Evolutionary conservation across 2,113 vertebrate species (phyloP).

Genomic region (Nansenia antarctica): DNA sequence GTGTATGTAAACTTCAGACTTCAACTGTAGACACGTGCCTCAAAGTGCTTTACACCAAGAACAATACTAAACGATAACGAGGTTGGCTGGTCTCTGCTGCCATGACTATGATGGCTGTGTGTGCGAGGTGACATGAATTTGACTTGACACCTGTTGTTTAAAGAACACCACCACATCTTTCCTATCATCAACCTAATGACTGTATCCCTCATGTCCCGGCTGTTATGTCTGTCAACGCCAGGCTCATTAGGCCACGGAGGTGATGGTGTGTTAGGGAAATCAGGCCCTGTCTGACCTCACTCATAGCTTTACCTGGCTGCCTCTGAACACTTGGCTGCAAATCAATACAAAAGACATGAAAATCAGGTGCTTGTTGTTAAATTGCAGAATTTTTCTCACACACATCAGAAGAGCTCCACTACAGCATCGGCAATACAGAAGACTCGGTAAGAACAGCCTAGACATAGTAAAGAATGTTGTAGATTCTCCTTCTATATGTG

Average conservation of each 20-base stretch:
- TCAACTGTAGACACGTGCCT: no score
- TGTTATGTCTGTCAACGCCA: background rate
- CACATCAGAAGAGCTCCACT: background rate
- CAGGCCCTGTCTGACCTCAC: background rate
- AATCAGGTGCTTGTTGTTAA: background rate
- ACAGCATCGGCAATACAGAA: background rate
- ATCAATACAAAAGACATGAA: background rate
- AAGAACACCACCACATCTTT: no score
- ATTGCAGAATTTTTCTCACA: background rate
- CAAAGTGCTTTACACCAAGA: no score
- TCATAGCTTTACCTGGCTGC: background rate
- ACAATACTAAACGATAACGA: no score
- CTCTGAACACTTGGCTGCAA: background rate
- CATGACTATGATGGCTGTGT: background rate
- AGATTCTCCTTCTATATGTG: no score
- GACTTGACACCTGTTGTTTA: background rate
- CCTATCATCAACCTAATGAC: no score
- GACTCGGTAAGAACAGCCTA: background rate
- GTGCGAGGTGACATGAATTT: background rate
- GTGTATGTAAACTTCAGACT: no score
- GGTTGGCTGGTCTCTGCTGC: no score
- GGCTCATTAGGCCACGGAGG: background rate
- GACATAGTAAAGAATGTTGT: no score
- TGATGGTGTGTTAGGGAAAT: background rate
- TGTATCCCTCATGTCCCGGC: background rate